Conservation (phyloP, 2,113 vertebrate genomes). For the Xiphophorus hellerii region DNA sequence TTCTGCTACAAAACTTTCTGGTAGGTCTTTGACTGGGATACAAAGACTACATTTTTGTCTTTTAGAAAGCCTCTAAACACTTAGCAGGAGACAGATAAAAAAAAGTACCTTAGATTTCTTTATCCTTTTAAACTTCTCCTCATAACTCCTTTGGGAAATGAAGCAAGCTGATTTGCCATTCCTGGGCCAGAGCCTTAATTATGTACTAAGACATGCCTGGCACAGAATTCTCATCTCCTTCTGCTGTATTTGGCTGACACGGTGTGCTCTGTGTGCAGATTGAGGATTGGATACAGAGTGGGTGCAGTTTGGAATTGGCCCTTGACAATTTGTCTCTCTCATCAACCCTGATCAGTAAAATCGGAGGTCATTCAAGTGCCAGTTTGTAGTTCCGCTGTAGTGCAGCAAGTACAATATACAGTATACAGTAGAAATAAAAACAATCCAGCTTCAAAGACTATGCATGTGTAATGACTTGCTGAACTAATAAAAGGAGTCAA, state of each 20-base stretch:
- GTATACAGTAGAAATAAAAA: constrained; percentile 42
- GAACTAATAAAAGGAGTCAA: constrained; percentile 75
- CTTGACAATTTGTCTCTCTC: constrained; percentile 62
- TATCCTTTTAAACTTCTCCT: constrained; percentile 69
- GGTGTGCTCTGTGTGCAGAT: constrained; percentile 62
- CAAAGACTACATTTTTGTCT: constrained; percentile 9
- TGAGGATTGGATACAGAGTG: constrained; percentile 65
- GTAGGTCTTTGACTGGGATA: constrained; percentile 12
- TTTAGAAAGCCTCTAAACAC: constrained; percentile 20
- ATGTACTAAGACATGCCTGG: constrained; percentile 82
- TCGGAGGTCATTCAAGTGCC: constrained; percentile 61
- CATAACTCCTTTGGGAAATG: constrained; percentile 72
- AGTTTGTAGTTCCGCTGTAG: constrained; percentile 44
- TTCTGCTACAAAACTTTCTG: constrained; percentile 36
- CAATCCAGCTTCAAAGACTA: constrained; percentile 56
- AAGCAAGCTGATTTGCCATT: constrained; percentile 76
- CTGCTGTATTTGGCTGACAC: constrained; percentile 76
- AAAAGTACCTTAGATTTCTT: constrained; percentile 69
- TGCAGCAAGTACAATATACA: neutral
- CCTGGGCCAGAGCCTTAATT: constrained; percentile 78
- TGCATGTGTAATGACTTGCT: constrained; percentile 73
- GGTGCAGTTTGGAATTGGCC: constrained; percentile 60
- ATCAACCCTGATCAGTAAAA: constrained; percentile 64
- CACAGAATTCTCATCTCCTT: constrained; percentile 79
- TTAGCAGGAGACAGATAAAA: constrained; percentile 27